A percentile compares a stretch with the other conserved stretches of the same genome.
Conservation (phyloP, 2,797 vertebrate genomes). For the Arrhamphus sclerolepis region DNA sequence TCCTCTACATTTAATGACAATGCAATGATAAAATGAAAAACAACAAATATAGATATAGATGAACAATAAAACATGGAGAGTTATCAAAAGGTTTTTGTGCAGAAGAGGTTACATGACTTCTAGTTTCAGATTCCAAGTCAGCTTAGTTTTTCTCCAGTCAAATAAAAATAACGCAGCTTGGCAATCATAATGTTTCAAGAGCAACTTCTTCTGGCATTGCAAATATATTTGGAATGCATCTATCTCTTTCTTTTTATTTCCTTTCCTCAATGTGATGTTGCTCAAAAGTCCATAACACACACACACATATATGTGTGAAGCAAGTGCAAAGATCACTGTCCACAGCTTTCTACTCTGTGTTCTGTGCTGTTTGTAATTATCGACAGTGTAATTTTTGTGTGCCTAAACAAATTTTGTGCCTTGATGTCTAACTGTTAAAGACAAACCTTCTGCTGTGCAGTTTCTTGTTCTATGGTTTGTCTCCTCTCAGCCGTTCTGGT, state of each 20-base stretch:
- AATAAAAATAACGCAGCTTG: not conserved
- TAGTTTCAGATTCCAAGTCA: not conserved
- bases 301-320: too few species aligned
- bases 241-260: not conserved
- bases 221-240: not conserved
- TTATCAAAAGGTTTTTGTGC: not conserved
- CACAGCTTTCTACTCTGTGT: too few species aligned
- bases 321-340: too few species aligned
- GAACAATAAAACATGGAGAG: not conserved
- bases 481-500: constrained; percentile 36
- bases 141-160: constrained; percentile 8
- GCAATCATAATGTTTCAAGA: not conserved
- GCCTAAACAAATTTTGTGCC: not conserved
- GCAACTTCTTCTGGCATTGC: not conserved
- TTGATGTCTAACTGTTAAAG: constrained; percentile 44
- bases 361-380: too few species aligned
- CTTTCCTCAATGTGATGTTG: not conserved
- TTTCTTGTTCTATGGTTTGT: constrained; percentile 55
- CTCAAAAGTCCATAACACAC: not conserved
- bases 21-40: too few species aligned
- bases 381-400: too few species aligned
- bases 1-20: too few species aligned
- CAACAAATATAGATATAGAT: not conserved
- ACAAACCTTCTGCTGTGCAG: constrained; percentile 36
- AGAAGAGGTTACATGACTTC: not conserved